These are phyloP conservation scores for Aldabrachelys gigantea DNA, from an alignment of 2,113 vertebrate genomes.

Conservation along the genomic window DNA sequence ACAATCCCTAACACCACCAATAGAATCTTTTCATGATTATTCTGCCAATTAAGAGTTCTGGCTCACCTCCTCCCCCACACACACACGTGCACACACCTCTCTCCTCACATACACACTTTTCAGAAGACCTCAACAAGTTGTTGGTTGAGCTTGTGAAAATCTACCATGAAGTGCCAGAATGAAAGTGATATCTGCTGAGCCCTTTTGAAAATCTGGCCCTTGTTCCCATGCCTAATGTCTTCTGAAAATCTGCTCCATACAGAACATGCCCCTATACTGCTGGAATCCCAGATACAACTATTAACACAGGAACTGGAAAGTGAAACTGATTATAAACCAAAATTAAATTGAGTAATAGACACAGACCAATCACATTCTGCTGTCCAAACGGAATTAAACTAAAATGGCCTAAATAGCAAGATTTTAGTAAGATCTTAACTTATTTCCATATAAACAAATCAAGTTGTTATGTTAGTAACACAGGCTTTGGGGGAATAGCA, in stretches of 20 bases:
- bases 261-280: neutral
- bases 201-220: neutral
- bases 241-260: neutral
- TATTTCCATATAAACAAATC: conserved; percentile 40
- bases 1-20: neutral
- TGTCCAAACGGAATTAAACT: conserved; percentile 6
- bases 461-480: conserved; percentile 30
- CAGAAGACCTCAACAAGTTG: neutral
- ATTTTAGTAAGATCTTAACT: neutral
- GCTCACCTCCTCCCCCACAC: too few species aligned
- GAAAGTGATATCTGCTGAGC: fast-evolving
- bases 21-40: neutral
- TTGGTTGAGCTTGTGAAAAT: neutral
- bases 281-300: neutral
- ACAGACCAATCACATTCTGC: neutral
- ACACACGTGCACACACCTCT: neutral
- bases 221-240: neutral
- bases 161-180: neutral
- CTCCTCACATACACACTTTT: neutral
- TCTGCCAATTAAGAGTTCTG: neutral
- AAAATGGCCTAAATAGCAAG: conserved; percentile 3
- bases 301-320: neutral
- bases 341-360: neutral
- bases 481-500: neutral
- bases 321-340: neutral